Base-by-base conservation (phyloP, 2,113 vertebrate species). In the Onychorhynchus coronatus region DNA sequence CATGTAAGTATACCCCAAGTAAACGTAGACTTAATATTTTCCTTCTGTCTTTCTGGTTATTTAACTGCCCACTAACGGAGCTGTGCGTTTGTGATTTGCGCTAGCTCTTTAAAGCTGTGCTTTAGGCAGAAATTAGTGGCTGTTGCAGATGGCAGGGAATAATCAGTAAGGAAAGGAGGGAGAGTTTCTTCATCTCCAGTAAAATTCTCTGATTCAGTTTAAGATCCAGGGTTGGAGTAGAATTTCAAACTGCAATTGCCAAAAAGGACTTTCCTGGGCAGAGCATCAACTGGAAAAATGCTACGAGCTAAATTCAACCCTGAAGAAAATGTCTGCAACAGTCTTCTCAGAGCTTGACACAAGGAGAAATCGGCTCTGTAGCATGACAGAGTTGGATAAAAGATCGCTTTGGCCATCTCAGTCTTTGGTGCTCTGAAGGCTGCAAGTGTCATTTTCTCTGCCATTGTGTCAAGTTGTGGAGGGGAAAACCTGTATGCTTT, bases 181-280 rank as follows among this genome's bases (percentile, higher is more conserved):
- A 86, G 19, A 7, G 10, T 53, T 91, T 41, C 80, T 63, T 44
- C 37, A 82, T 62, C 73, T 84, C 47, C 61, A 67, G 42, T 49
- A 85, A 87, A 85, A 53, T 84, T 82, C 52, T 52, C 13, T 28
- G 2, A 33, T 74, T 70, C 70, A 52, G 17, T 85, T 89, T 89
- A 42, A 87, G 70, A 81, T 55, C 68, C 46, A 61, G 50, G 46
- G 14, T 27, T 81, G 76, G 68, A 89, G 80, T 67, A 91, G 39
- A 73, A 83, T 81, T 95, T 95, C 76, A 91, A 67, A 67, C 41
- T 35, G 30, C 33, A 63, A 30, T 74, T 97, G 83, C 83, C 83
- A 92, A 47, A 91, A 91, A 77, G 37, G 50, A 59, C 75, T 91
- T 93, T 97, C 55, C 86, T 81, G 86, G 88, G 80, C 80, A 74